Conservation (phyloP, 2,113 vertebrate genomes). For the Dendropsophus ebraccatus region DNA sequence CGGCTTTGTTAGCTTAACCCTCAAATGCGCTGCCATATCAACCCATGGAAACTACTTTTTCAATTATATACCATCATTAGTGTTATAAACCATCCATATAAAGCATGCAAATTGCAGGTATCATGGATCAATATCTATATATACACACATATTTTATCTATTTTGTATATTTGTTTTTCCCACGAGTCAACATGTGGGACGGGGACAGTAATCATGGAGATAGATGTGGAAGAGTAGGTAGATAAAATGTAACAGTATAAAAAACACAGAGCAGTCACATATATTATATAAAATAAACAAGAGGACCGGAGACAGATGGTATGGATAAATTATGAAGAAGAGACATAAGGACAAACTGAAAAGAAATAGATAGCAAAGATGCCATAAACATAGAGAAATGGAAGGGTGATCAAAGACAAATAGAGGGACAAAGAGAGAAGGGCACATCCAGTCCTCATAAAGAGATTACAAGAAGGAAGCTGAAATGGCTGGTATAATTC, state of each 20-base stretch:
- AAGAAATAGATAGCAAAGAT: not conserved
- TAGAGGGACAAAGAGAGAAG: not conserved
- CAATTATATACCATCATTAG: not conserved
- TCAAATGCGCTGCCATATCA: not conserved
- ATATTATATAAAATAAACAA: not conserved
- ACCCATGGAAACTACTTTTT: not conserved
- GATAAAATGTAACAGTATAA: not conserved
- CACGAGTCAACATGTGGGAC: too few relatives aligned
- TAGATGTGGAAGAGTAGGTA: not conserved
- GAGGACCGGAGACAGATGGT: not conserved
- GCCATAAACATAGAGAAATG: too few relatives aligned
- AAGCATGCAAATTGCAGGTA: too few relatives aligned
- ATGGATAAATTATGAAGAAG: not conserved
- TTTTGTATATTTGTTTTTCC: too few relatives aligned
- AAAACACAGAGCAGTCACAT: not conserved
- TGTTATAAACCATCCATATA: too few relatives aligned
- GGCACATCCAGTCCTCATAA: not conserved
- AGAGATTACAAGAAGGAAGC: not conserved
- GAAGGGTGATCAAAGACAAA: not conserved
- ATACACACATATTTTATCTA: too few relatives aligned
- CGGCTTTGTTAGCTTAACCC: not conserved
- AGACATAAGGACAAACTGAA: not conserved
- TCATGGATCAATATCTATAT: too few relatives aligned
- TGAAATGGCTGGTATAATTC: conserved; percentile 10
- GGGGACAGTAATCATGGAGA: too few relatives aligned